These are phyloP conservation scores for Rhabdophis nuchalis DNA, from an alignment of 2,797 vertebrate genomes.

Conservation along the genomic window DNA sequence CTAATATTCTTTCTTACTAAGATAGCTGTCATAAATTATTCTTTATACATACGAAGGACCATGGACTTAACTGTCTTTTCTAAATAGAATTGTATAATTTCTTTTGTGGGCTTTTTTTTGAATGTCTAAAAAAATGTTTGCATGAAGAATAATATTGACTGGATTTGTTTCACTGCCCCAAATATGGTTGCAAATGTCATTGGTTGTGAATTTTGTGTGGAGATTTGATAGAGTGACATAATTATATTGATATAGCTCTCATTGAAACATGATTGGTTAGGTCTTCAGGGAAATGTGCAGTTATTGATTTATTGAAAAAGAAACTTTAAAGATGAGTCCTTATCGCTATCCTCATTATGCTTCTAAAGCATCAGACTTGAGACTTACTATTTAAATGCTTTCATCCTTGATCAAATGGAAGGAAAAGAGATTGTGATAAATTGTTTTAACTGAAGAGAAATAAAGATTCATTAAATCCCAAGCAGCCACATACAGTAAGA, in stretches of 20 bases:
- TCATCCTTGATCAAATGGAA: slow-evolving; percentile 20
- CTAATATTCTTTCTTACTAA: background rate
- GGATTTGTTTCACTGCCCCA: background rate
- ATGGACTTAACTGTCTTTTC: background rate
- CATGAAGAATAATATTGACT: background rate
- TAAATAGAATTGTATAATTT: background rate
- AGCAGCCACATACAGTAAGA: slow-evolving; percentile 38
- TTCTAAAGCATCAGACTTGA: background rate
- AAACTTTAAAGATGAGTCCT: slow-evolving; percentile 24
- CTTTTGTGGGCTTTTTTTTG: background rate
- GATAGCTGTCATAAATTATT: background rate
- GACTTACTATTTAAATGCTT: slow-evolving; percentile 22
- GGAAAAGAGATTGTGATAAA: slow-evolving; percentile 42
- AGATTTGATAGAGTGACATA: background rate
- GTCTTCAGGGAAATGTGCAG: background rate
- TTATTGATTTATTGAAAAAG: slow-evolving; percentile 6
- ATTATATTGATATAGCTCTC: background rate
- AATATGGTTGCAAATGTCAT: background rate
- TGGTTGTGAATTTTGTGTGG: background rate
- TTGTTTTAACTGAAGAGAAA: slow-evolving; percentile 51
- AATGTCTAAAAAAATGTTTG: background rate
- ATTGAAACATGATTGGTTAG: background rate
- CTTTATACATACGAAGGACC: background rate
- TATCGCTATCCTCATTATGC: slow-evolving; percentile 14
- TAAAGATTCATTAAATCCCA: slow-evolving; percentile 47